Evolutionary conservation across 2,113 vertebrate genomes (phyloP), one percentile per base, ranked within the genome.

Genomic region (Hypocryptadius cinnamomeus): DNA sequence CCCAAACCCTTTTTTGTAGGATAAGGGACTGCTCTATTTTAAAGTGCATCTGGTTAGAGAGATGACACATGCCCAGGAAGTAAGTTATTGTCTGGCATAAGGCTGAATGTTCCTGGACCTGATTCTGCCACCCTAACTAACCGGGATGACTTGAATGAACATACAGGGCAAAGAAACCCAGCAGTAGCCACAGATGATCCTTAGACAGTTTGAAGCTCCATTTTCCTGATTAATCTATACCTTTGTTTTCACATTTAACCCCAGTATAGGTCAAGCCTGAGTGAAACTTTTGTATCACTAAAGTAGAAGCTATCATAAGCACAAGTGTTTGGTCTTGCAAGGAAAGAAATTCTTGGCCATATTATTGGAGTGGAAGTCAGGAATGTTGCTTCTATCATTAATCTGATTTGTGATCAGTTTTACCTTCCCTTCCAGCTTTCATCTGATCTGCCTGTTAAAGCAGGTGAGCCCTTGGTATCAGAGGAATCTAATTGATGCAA

Each of bases 21-120:
- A 60, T 90, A 96, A 66, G 31, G 33, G 65, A 64, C 85, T 89
- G 70, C n/a, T 95, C 64, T 79, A 11, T 96, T 96, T 94, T 95
- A 85, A 94, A 94, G 78, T 88, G 44, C 59, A 82, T 91, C 74
- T 95, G 37, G 83, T 82, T 92, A 89, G 79, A 93, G 73, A 92
- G 78, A 90, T 92, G 87, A 89, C 85, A 97, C 15, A 79, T 73
- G 60, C 63, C 50, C 68, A 91, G 92, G 89, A 88, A 95, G 84
- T 92, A 95, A 89, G 78, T 81, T 92, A 60, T 87, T 96, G 64
- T 84, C 48, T 74, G 53, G 68, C 13, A 76, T 35, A 87, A 77
- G 35, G 33, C 30, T 92, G 85, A 78, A 60, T 48, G 18, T 64
- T 92, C 18, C n/a, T 57, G 40, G 40, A 68, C 11, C 47, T 69